Conservation (phyloP, 2,113 vertebrate genomes). For the Cheilinus undulatus region DNA sequence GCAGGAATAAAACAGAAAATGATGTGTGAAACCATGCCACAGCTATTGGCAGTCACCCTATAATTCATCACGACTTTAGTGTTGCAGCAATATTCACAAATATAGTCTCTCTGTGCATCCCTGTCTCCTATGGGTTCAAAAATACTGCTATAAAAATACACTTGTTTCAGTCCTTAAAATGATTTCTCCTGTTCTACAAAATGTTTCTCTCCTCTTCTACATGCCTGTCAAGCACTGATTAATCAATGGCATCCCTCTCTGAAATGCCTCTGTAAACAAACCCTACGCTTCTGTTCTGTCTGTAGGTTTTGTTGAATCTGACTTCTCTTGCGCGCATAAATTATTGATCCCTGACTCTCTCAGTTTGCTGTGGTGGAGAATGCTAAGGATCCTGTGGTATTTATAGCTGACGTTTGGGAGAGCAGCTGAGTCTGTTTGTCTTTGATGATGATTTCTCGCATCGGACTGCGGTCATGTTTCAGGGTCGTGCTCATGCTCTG, state of each 20-base stretch:
- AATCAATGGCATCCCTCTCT: constrained; percentile 61
- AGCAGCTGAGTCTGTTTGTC: constrained; percentile 48
- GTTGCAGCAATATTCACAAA: constrained; percentile 36
- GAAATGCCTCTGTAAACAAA: constrained; percentile 62
- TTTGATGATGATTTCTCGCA: constrained; percentile 39
- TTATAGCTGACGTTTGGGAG: constrained; percentile 63
- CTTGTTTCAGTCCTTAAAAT: constrained; percentile 18
- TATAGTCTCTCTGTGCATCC: background rate
- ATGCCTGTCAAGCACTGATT: constrained; percentile 60
- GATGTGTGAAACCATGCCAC: constrained; percentile 52
- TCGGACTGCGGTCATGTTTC: constrained; percentile 36
- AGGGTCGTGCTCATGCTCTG: constrained; percentile 43
- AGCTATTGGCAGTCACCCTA: constrained; percentile 41
- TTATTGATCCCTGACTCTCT: constrained; percentile 74
- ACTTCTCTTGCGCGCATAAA: constrained; percentile 74
- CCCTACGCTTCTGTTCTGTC: constrained; percentile 41
- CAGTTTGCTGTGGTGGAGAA: constrained; percentile 46
- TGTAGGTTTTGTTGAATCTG: constrained; percentile 66
- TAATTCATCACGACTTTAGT: constrained; percentile 34
- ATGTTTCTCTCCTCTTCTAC: constrained; percentile 30
- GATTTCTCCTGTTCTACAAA: constrained; percentile 36
- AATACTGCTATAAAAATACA: constrained; percentile 28
- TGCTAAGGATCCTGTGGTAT: constrained; percentile 65
- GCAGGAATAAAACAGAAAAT: constrained; percentile 36
- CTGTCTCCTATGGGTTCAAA: constrained; percentile 24